phyloP scores from a whole-genome alignment of 2,113 vertebrate genomes.

The Albula goreensis region DNA sequence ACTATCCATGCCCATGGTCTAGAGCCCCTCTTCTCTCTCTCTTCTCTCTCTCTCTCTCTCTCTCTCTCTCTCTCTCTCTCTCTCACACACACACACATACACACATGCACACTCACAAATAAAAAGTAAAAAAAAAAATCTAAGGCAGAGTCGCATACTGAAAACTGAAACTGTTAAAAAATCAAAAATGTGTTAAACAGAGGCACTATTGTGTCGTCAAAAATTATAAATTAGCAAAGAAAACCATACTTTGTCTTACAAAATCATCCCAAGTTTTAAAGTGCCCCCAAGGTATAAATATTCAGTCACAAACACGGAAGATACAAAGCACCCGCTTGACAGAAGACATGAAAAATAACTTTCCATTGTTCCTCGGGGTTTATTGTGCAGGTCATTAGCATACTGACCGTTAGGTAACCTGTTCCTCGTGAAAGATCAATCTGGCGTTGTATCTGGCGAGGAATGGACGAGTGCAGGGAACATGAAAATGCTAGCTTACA shows the following conservation, averaged over 20 bases:
- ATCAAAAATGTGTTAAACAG: neutral
- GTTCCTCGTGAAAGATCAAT: slow-evolving; percentile 61
- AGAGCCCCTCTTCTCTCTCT: neutral
- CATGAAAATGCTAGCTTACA: neutral
- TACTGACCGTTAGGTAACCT: slow-evolving; percentile 81
- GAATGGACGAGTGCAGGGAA: neutral
- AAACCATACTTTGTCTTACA: slow-evolving; percentile 18
- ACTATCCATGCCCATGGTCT: no score
- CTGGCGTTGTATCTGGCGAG: neutral
- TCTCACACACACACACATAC: slow-evolving; percentile 41
- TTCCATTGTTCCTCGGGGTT: slow-evolving; percentile 74
- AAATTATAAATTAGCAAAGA: no score
- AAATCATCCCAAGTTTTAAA: slow-evolving; percentile 23
- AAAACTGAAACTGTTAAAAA: no score
- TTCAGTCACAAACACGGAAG: slow-evolving; percentile 32
- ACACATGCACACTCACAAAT: slow-evolving; percentile 6
- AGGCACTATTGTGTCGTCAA: neutral
- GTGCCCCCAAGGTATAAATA: slow-evolving; percentile 35
- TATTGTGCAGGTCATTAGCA: slow-evolving; percentile 78
- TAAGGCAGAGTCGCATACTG: no score
- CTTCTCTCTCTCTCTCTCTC: neutral
- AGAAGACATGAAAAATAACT: slow-evolving; percentile 76
- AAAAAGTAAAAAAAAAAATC: neutral
- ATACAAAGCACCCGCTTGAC: slow-evolving; percentile 78
- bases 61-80: neutral